Base-by-base conservation (phyloP, 2,113 vertebrate genomes). In the Apeltes quadracus region DNA sequence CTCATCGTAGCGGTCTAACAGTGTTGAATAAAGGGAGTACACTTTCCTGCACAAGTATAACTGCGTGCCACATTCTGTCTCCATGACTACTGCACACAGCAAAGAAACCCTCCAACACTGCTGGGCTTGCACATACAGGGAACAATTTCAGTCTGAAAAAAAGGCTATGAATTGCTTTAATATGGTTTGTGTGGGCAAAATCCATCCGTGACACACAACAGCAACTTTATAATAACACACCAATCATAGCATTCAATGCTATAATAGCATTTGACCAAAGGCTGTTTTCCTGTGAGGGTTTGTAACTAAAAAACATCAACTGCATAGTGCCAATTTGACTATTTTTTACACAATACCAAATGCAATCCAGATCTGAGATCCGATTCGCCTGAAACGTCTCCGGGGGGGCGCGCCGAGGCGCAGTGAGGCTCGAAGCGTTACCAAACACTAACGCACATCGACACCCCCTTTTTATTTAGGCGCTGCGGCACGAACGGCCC, bases 61-160 rank as follows among this genome's bases (percentile, higher is more conserved):
- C 72, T 75, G 85, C 90, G 91, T 90, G 84, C 91, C 90, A 88
- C 79, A 79, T 85, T 75, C 86, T 86, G 92, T 93, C 90, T 90
- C 92, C 87, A 91, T 92, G 89, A 82, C 87, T 88, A 92, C 92
- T 77, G 81, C 87, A 83, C 85, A 87, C 84, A 89, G 89, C 82
- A 80, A 82, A 78, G 81, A 73, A 83, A 80, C 82, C 86, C 85
- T 77, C 71, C 81, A 88, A 67, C 63, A 68, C 74, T 70, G 58
- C 79, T 83, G 61, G 76, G 85, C 83, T 81, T 80, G 75, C 72
- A 61, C 68, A 76, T 64, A 25, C 65, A 66, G 59, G 59, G 61
- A 69, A 78, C 79, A 81, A 75, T 73, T 69, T 76, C 61, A 74
- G 55, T 38, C 61, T 36, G 66, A 29, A 63, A 53, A 66, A 69